These are phyloP conservation scores for Prinia subflava DNA, from an alignment of 2,113 vertebrate genomes.

Conservation along the genomic window DNA sequence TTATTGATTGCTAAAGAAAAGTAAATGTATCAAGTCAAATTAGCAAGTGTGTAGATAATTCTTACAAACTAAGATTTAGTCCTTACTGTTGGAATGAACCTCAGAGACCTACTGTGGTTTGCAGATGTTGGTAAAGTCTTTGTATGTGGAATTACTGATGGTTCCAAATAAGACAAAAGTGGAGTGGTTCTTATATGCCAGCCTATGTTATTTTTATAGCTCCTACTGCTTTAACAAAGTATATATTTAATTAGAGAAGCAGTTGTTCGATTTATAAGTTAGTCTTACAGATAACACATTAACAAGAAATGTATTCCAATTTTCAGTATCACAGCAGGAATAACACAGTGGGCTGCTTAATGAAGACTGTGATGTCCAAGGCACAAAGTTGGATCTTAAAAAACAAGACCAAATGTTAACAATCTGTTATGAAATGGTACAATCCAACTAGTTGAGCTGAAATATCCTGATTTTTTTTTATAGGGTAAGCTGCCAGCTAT, in stretches of 20 bases:
- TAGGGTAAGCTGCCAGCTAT: not conserved
- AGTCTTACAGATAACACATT: not conserved
- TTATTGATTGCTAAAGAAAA: not conserved
- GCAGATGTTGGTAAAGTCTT: not conserved
- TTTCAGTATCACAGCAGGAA: not conserved
- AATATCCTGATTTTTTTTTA: not conserved
- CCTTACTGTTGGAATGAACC: not conserved
- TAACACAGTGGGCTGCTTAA: not conserved
- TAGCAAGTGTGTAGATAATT: not conserved
- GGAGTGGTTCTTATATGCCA: not conserved
- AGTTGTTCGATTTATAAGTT: not conserved
- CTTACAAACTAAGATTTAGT: not conserved
- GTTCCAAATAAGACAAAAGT: not conserved
- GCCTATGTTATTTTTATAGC: not conserved
- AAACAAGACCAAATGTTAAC: constrained; percentile 4
- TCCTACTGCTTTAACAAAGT: not conserved
- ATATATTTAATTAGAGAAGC: not conserved
- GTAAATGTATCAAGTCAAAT: not conserved
- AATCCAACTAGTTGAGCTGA: not conserved
- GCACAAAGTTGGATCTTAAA: not conserved
- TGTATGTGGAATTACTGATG: rapidly evolving
- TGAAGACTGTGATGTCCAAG: not conserved
- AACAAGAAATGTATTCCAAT: not conserved
- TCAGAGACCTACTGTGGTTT: not conserved
- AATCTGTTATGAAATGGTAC: not conserved